Conservation (phyloP, 2,113 vertebrate genomes). For the Monopterus albus region DNA sequence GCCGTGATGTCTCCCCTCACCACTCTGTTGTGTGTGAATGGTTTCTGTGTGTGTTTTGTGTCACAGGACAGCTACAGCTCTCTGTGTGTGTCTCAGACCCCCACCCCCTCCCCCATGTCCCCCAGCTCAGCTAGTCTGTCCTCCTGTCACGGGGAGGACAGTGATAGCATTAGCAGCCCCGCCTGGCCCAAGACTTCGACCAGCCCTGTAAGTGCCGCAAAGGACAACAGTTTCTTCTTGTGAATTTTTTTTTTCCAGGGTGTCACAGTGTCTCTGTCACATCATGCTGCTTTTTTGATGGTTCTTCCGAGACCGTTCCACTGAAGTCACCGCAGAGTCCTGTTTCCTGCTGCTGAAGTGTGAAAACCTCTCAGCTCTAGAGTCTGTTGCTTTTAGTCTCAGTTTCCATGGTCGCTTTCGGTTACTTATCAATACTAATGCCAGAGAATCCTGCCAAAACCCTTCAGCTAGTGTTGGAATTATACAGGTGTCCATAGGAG, state of each 20-base stretch:
- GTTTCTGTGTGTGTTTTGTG: constrained; percentile 65
- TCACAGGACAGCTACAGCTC: constrained; percentile 94
- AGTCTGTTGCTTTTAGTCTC: not conserved
- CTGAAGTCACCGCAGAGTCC: constrained; percentile 1
- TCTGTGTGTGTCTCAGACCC: constrained; percentile 93
- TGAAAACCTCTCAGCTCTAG: constrained; percentile 22
- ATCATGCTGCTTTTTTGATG: not conserved
- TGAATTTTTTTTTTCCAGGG: not conserved
- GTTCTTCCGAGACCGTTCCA: no score
- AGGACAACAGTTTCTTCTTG: constrained; percentile 16
- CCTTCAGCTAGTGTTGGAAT: no score
- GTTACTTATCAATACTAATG: not conserved
- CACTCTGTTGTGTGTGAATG: constrained; percentile 2
- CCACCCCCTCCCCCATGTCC: constrained; percentile 93
- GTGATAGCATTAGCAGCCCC: constrained; percentile 94
- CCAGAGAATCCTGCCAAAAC: not conserved
- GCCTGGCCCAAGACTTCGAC: constrained; percentile 95
- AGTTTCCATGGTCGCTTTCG: not conserved
- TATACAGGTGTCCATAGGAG: not conserved
- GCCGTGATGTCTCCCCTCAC: constrained; percentile 1
- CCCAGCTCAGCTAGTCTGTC: constrained; percentile 96
- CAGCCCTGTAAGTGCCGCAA: constrained; percentile 89
- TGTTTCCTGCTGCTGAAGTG: not conserved
- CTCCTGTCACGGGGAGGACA: constrained; percentile 94
- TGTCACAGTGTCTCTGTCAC: not conserved